Percentiles rank a stretch among this genome's conserved stretches.
Evolutionary conservation across 2,113 vertebrate species (phyloP).

Genomic region (Carassius auratus): DNA sequence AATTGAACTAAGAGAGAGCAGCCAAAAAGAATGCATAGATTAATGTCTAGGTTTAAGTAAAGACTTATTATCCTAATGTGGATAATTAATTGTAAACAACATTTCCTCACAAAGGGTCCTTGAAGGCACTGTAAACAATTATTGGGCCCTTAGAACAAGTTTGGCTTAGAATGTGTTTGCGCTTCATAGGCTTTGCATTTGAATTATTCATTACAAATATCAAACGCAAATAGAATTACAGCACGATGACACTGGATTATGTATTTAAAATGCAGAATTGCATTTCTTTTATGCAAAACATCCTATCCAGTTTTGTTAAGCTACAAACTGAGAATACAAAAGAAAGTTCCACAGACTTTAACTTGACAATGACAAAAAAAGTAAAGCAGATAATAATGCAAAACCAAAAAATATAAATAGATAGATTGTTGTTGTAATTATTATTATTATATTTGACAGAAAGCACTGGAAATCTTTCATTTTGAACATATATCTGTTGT

Average conservation of each 20-base stretch:
- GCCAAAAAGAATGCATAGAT: slow-evolving; percentile 40
- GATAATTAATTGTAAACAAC: slow-evolving; percentile 65
- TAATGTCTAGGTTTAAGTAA: slow-evolving; percentile 64
- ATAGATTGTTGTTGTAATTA: too few species aligned
- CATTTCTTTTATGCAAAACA: slow-evolving; percentile 48
- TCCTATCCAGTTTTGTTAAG: slow-evolving; percentile 6
- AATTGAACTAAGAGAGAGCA: slow-evolving; percentile 29
- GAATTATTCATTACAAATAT: slow-evolving; percentile 68
- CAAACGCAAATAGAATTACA: slow-evolving; percentile 60
- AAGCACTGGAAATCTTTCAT: too few species aligned
- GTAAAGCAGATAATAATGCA: background rate
- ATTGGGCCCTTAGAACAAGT: slow-evolving; percentile 63
- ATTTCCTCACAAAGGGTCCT: slow-evolving; percentile 44
- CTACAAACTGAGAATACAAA: slow-evolving; percentile 1
- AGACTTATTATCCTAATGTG: slow-evolving; percentile 61
- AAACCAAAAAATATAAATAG: too few species aligned
- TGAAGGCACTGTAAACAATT: slow-evolving; percentile 68
- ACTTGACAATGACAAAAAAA: background rate
- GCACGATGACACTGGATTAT: slow-evolving; percentile 50
- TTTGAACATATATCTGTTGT: too few species aligned
- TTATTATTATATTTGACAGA: too few species aligned
- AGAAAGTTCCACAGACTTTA: background rate
- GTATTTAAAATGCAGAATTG: slow-evolving; percentile 32
- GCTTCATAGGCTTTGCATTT: slow-evolving; percentile 54
- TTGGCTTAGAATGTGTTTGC: slow-evolving; percentile 67